Conservation (phyloP, 2,888 invertebrate species). For the Yponomeuta malinellus region DNA sequence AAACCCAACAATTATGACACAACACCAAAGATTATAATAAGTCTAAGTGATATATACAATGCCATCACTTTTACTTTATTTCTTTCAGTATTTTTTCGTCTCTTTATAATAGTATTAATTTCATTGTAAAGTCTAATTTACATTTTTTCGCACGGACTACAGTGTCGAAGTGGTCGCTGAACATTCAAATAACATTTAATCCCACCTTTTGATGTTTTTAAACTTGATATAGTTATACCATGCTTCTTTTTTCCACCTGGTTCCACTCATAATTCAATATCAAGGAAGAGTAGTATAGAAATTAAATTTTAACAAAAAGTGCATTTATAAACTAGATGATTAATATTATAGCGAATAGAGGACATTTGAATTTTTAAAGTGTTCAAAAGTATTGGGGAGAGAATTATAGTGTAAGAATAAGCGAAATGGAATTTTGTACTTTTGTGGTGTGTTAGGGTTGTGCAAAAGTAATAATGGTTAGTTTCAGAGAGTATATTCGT, state of each 20-base stretch:
- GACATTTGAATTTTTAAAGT: constrained; percentile 51
- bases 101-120: constrained; percentile 28
- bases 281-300: constrained; percentile 14
- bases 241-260: neutral
- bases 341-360: constrained; percentile 55
- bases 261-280: neutral
- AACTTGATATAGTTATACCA: neutral
- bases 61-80: constrained; percentile 37
- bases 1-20: constrained; percentile 54
- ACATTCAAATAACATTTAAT: neutral
- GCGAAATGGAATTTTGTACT: constrained; percentile 64
- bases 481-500: no score
- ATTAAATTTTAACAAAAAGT: constrained; percentile 66
- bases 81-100: constrained; percentile 68
- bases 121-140: constrained; percentile 17
- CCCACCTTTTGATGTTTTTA: neutral
- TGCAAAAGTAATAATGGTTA: constrained; percentile 30
- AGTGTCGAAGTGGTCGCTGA: neutral
- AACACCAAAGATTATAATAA: constrained; percentile 71
- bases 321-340: constrained; percentile 70
- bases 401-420: constrained; percentile 48
- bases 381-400: constrained; percentile 56
- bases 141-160: neutral
- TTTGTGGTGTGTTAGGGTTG: constrained; percentile 65
- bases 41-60: constrained; percentile 55